Evolutionary conservation across 92 coral and sea anemone species (phyloP).

Genomic region (Zoanthus gigantus): DNA sequence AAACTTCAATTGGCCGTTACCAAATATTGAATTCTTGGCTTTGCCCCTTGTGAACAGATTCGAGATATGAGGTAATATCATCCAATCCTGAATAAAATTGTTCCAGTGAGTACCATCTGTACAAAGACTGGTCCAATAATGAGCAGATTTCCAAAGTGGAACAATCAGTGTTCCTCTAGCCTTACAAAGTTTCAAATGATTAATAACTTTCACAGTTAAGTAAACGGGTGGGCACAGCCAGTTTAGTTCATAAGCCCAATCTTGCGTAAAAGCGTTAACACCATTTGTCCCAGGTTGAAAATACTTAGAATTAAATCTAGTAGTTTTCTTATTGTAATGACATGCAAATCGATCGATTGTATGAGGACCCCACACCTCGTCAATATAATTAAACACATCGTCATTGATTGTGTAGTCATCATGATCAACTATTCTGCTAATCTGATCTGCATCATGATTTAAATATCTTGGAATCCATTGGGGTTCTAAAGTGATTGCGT

Average conservation of each 20-base stretch:
- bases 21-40: constrained; percentile 47
- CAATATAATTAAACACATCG: too few species aligned
- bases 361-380: too few species aligned
- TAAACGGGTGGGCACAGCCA: not conserved
- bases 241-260: not conserved
- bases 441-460: too few species aligned
- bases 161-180: constrained; percentile 59
- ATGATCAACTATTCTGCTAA: too few species aligned
- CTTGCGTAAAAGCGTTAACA: not conserved
- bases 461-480: too few species aligned
- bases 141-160: constrained; percentile 61
- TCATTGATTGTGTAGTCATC: too few species aligned
- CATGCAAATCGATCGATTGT: too few species aligned
- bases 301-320: too few species aligned
- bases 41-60: constrained; percentile 50
- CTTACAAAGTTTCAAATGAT: constrained; percentile 51
- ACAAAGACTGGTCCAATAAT: constrained; percentile 53
- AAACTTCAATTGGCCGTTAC: constrained; percentile 48
- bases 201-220: constrained; percentile 31
- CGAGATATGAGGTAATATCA: constrained; percentile 28
- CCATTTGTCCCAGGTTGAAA: too few species aligned
- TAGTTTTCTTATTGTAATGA: too few species aligned
- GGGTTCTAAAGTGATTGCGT: too few species aligned
- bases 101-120: constrained; percentile 55
- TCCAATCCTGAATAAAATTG: constrained; percentile 58